Percentiles rank a stretch among this genome's conserved stretches.
Evolutionary conservation across 2,888 invertebrate species (phyloP).

Genomic region (Tubiluchus corallicola): DNA sequence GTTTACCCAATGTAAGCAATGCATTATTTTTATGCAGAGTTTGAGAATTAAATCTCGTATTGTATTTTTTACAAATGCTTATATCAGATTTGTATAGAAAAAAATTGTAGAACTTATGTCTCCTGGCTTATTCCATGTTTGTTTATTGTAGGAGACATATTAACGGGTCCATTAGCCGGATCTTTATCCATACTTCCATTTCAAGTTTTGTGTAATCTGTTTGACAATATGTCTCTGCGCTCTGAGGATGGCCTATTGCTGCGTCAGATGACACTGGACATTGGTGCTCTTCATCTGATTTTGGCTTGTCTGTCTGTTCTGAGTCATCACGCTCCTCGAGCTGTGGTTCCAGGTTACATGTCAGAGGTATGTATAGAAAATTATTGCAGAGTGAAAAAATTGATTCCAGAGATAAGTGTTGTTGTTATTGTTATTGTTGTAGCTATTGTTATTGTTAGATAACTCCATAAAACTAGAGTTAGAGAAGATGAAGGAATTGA

Average conservation of each 20-base stretch:
- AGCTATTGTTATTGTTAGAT: background rate
- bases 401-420: background rate
- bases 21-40: no score
- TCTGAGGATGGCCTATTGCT: constrained; percentile 56
- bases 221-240: constrained; percentile 52
- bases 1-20: no score
- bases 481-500: no score
- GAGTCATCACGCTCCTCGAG: constrained; percentile 40
- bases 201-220: constrained; percentile 51
- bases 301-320: constrained; percentile 73
- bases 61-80: no score
- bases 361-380: constrained; percentile 9
- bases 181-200: constrained; percentile 46
- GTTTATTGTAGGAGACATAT: constrained; percentile 37
- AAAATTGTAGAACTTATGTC: background rate
- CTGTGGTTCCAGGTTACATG: constrained; percentile 9
- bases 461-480: no score
- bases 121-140: background rate
- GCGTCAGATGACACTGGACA: constrained; percentile 55
- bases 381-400: no score
- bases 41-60: no score
- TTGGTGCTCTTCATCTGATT: constrained; percentile 64
- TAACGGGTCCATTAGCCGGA: constrained; percentile 46
- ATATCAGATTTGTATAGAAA: constrained; percentile 2
- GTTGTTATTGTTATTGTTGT: background rate